phyloP scores from a whole-genome alignment of 2,797 vertebrate genomes.

The Euthynnus affinis region DNA sequence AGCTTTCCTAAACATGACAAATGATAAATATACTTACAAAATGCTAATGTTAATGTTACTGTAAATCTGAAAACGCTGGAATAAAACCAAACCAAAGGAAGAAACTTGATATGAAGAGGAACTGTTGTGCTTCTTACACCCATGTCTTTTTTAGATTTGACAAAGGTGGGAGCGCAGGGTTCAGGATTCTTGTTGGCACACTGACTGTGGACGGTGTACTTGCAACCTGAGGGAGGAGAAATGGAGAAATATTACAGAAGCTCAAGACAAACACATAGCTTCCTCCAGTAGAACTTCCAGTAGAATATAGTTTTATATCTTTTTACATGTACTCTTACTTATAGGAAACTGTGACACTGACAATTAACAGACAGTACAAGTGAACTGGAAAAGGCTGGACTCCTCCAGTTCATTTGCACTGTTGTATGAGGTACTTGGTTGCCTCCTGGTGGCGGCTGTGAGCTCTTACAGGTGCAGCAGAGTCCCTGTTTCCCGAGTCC shows the following conservation, averaged over 20 bases:
- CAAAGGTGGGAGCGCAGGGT: slow-evolving; percentile 90
- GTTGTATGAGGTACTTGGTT: slow-evolving; percentile 4
- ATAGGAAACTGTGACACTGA: neutral
- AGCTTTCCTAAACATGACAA: neutral
- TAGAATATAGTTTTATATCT: neutral
- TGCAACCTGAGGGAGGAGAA: slow-evolving; percentile 86
- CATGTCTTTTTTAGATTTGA: slow-evolving; percentile 89
- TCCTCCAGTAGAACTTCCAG: neutral
- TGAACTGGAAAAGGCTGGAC: neutral
- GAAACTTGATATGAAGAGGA: neutral
- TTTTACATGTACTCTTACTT: neutral
- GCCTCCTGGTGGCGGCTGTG: slow-evolving; percentile 66
- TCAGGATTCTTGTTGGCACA: slow-evolving; percentile 90
- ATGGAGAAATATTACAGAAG: neutral
- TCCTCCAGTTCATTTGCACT: neutral
- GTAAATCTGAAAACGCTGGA: neutral
- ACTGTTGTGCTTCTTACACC: slow-evolving; percentile 84
- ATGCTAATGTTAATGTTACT: slow-evolving; percentile 3
- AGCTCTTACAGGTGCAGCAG: slow-evolving; percentile 89
- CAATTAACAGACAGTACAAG: slow-evolving; percentile 4
- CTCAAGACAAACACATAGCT: neutral
- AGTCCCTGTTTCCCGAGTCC: slow-evolving; percentile 93
- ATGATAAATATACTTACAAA: neutral
- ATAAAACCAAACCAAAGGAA: slow-evolving; percentile 8
- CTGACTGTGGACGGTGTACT: slow-evolving; percentile 91